phyloP scores from a whole-genome alignment of 2,113 vertebrate species.

The Hemibagrus wyckioides region DNA sequence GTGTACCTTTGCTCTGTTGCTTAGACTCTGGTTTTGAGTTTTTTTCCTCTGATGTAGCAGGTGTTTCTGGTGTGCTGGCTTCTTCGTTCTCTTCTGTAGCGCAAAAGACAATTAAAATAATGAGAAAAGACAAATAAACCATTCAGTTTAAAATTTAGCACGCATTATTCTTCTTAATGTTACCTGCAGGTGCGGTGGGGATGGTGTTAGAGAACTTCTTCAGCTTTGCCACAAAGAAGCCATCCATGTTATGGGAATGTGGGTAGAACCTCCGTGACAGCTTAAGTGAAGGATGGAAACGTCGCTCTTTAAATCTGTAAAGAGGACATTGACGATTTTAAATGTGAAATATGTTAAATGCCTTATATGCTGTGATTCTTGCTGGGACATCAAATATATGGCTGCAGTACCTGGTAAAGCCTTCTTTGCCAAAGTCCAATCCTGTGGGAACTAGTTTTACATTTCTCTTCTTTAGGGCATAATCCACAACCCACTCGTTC shows the following conservation, averaged over 20 bases:
- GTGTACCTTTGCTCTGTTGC: slow-evolving; percentile 4
- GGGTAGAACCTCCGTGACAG: slow-evolving; percentile 89
- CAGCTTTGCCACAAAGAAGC: slow-evolving; percentile 95
- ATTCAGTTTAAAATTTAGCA: neutral
- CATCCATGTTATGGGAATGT: slow-evolving; percentile 96
- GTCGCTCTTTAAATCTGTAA: slow-evolving; percentile 84
- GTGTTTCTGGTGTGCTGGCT: slow-evolving; percentile 45
- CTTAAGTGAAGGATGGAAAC: slow-evolving; percentile 89
- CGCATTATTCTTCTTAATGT: slow-evolving; percentile 49
- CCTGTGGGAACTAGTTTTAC: slow-evolving; percentile 92
- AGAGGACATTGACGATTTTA: neutral
- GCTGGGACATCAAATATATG: neutral
- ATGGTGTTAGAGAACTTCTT: slow-evolving; percentile 93
- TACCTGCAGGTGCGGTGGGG: slow-evolving; percentile 72
- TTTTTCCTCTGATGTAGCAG: slow-evolving; percentile 51
- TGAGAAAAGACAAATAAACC: too few relatives aligned
- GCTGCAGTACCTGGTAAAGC: slow-evolving; percentile 85
- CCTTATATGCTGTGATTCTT: neutral
- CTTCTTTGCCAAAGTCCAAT: slow-evolving; percentile 94
- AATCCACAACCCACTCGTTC: slow-evolving; percentile 98
- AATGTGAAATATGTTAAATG: neutral
- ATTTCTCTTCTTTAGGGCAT: slow-evolving; percentile 93
- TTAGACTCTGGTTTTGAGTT: slow-evolving; percentile 48
- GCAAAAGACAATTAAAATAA: neutral
- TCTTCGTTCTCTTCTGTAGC: slow-evolving; percentile 55